Conservation (phyloP, 2,113 vertebrate genomes). For the Pogonocichla stellata region DNA sequence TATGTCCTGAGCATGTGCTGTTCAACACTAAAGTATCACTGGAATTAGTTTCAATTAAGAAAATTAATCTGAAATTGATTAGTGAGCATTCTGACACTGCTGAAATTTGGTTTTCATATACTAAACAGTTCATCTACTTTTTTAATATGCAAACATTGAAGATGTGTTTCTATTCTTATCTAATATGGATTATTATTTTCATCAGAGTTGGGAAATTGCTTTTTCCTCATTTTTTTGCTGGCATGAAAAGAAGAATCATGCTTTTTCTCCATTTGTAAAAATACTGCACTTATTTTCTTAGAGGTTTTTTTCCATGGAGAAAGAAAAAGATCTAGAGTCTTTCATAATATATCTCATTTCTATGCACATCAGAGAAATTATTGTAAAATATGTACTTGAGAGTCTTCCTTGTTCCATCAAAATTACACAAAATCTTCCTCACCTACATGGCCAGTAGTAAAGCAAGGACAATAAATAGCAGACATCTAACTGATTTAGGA, state of each 20-base stretch:
- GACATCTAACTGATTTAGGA: background rate
- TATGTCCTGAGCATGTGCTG: background rate
- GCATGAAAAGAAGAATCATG: background rate
- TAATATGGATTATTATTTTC: background rate
- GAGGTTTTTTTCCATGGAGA: background rate
- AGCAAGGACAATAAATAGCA: background rate
- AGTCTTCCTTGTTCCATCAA: background rate
- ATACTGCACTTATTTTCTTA: background rate
- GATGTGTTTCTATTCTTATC: background rate
- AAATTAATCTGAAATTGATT: conserved; percentile 8
- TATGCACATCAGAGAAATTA: background rate
- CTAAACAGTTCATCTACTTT: background rate
- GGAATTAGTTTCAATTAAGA: conserved; percentile 44
- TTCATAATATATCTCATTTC: background rate
- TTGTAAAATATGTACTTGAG: background rate
- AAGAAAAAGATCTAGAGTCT: background rate
- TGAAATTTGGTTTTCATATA: background rate
- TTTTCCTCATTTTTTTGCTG: background rate
- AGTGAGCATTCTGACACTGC: background rate
- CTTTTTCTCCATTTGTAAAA: background rate
- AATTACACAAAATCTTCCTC: background rate
- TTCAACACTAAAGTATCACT: background rate
- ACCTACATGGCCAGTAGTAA: background rate
- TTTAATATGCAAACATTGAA: background rate
- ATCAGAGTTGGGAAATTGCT: background rate